A percentile compares a stretch with the other conserved stretches of the same genome.
Evolutionary conservation across 2,797 vertebrate species (phyloP).

Genomic region (Brachyalestes nurse): DNA sequence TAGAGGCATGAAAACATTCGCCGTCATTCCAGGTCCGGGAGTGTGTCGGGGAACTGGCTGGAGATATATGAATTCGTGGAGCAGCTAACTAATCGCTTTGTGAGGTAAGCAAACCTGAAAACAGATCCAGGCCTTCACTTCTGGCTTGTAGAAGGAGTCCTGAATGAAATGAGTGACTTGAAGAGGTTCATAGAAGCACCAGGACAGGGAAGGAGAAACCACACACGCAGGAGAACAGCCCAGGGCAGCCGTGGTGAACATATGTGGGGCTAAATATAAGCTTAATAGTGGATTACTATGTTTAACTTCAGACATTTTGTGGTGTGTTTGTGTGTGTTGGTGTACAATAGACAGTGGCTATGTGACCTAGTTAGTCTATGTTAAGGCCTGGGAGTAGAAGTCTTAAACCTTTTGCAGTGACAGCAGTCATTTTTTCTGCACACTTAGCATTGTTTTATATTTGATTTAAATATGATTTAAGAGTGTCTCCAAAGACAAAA

Average conservation of each 20-base stretch:
- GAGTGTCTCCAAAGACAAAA: no score
- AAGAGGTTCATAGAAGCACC: neutral
- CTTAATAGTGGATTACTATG: conserved; percentile 71
- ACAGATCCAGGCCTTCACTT: neutral
- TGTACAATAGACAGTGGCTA: conserved; percentile 31
- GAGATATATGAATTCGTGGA: conserved; percentile 92
- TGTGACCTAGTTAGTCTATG: conserved; percentile 40
- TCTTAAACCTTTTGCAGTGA: conserved; percentile 19
- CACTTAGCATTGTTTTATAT: neutral
- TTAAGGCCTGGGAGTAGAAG: conserved; percentile 2
- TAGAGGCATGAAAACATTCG: conserved; percentile 25
- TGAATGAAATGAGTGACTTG: neutral
- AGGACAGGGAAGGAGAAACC: conserved; percentile 4
- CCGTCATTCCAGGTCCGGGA: conserved; percentile 85
- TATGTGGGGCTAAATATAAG: conserved; percentile 69
- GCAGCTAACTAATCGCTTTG: conserved; percentile 90
- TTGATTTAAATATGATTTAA: neutral
- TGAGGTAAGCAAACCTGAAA: conserved; percentile 78
- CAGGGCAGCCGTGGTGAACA: conserved; percentile 19
- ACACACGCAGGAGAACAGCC: neutral
- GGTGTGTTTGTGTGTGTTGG: conserved; percentile 40
- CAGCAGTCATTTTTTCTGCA: neutral
- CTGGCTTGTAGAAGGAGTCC: neutral
- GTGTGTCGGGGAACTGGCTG: conserved; percentile 87
- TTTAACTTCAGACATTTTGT: conserved; percentile 57